A percentile compares a stretch with the other conserved stretches of the same genome.
phyloP scores from a whole-genome alignment of 2,888 invertebrate genomes.

The Eumerus sabulonum region DNA sequence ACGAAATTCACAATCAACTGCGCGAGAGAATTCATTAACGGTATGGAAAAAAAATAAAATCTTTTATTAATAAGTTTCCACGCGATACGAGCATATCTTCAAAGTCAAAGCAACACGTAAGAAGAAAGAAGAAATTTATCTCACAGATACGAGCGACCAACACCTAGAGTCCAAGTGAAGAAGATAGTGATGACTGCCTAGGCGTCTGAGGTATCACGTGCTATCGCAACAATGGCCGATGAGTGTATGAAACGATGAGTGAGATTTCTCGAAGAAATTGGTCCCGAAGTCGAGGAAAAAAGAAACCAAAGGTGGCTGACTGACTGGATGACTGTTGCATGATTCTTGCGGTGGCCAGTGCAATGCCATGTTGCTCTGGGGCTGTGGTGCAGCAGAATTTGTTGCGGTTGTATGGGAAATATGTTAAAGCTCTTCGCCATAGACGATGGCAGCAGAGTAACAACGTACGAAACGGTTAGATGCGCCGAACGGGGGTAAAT shows the following conservation, averaged over 20 bases:
- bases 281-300: constrained; percentile 48
- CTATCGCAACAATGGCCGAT: constrained; percentile 77
- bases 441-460: constrained; percentile 9
- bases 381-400: constrained; percentile 4
- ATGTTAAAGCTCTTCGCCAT: background rate
- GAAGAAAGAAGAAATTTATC: constrained; percentile 40
- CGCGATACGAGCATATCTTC: constrained; percentile 24
- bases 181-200: constrained; percentile 10
- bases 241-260: constrained; percentile 74
- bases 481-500: constrained; percentile 8
- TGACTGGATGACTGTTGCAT: constrained; percentile 59
- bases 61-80: constrained; percentile 32
- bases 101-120: background rate
- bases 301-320: constrained; percentile 57
- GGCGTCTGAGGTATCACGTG: constrained; percentile 73
- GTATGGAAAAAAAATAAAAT: constrained; percentile 5
- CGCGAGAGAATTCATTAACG: constrained; percentile 51
- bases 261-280: constrained; percentile 67
- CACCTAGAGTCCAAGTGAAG: background rate
- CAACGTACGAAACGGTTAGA: background rate
- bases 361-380: constrained; percentile 31
- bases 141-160: constrained; percentile 34
- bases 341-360: constrained; percentile 33
- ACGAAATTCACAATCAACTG: constrained; percentile 14
- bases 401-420: constrained; percentile 9